Base-by-base conservation (phyloP, 2,888 invertebrate genomes). In the Rhamnusium bicolor region DNA sequence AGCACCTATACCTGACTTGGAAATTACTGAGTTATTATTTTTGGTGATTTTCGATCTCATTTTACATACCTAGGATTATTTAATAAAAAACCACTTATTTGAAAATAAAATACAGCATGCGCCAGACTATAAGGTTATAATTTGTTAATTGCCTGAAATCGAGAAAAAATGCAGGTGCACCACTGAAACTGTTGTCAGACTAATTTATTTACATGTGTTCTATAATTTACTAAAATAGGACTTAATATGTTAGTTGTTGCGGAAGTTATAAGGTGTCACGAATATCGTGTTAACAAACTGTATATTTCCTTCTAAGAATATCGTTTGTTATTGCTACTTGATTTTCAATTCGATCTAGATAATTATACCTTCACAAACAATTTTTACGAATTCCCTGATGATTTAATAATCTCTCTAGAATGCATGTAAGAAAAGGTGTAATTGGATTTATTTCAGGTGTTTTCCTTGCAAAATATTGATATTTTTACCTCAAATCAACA, bases 231-330 rank as follows among this genome's bases (percentile, higher is more conserved):
- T 74, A 53, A 40, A 73, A 68, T 68, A 69, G 47, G 65, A 73
- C 72, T 68, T 77, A 62, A n/a, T n/a, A n/a, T 74, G 67, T 75
- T 65, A 69, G 71, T 69, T 16, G 66, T 78, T 72, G 73, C 77
- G 79, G 78, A 80, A 80, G 78, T 77, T 53, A 46, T 54, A 69
- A 70, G 60, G 47, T 78, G 76, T 79, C 79, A 79, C 79, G 79
- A 80, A 80, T 76, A 72, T 77, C 78, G 79, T 78, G 79, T 78
- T 60, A 70, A 78, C 78, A 77, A 80, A 80, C 76, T 80, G 80
- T 76, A 70, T 66, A 77, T 74, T 79, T 79, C 79, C 80, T 76
- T 77, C 73, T 70, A 24, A 51, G 72, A 77, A 71, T 72, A 46
- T 46, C 46, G 18, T 40, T 51, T 51, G 18, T 40, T 40, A 40